phyloP scores from a whole-genome alignment of 2,113 vertebrate species.

The Okapia johnstoni region DNA sequence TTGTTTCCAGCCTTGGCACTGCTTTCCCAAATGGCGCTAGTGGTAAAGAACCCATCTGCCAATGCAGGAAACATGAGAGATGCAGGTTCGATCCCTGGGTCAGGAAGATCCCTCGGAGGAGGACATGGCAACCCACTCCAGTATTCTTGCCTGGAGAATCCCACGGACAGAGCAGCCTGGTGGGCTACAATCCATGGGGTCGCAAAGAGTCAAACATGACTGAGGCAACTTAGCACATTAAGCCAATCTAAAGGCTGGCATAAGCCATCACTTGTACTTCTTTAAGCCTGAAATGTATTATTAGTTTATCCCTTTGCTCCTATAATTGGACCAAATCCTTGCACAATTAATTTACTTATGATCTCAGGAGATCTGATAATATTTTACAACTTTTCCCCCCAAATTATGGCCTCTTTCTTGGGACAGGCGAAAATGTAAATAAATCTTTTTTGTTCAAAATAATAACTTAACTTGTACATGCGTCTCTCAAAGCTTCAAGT shows the following conservation, averaged over 20 bases:
- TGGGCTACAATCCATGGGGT: not conserved
- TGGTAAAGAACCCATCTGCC: not conserved
- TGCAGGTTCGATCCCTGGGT: rapidly evolving
- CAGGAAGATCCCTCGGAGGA: not conserved
- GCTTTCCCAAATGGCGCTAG: not conserved
- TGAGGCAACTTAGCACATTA: not conserved
- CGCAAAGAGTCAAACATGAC: rapidly evolving
- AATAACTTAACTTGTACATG: not conserved
- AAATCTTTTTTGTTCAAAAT: not conserved
- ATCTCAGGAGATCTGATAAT: not conserved
- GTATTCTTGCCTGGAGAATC: not conserved
- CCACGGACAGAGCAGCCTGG: not conserved
- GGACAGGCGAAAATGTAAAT: not conserved
- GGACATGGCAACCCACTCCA: rapidly evolving
- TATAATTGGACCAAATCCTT: not conserved
- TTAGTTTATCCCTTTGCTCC: not conserved
- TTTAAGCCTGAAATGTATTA: not conserved
- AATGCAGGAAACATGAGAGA: not conserved
- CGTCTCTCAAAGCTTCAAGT: not conserved
- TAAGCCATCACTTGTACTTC: not conserved
- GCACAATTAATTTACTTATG: conserved; percentile 32
- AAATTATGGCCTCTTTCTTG: not conserved
- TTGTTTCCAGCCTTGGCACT: not conserved
- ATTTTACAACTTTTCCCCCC: not conserved
- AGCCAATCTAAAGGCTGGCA: too few species aligned